These are phyloP conservation scores for Acrobeloides nanus DNA, from an alignment of 2,888 invertebrate species.

Conservation along the genomic window DNA sequence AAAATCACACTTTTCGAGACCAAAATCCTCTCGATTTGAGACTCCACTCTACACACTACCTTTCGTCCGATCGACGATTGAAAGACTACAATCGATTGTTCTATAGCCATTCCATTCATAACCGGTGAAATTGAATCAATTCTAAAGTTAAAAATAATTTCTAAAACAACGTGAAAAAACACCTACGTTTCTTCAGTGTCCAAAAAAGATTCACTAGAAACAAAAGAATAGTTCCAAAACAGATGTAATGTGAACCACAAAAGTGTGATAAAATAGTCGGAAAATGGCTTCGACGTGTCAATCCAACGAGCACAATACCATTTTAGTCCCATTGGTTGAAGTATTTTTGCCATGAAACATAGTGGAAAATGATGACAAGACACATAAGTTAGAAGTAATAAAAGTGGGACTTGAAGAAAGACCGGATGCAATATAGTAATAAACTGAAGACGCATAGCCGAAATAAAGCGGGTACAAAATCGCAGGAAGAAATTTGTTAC, in stretches of 20 bases:
- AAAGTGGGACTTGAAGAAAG: conserved; percentile 31
- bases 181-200: conserved; percentile 39
- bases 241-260: conserved; percentile 25
- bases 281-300: no score
- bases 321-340: conserved; percentile 18
- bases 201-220: conserved; percentile 11
- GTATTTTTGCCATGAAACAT: conserved; percentile 18
- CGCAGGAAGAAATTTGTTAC: conserved; percentile 35
- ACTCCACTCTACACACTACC: conserved; percentile 11
- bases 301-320: conserved; percentile 14
- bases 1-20: no score
- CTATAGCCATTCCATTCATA: conserved; percentile 39
- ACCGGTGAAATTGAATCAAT: conserved; percentile 48
- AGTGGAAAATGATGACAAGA: conserved; percentile 26
- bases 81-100: conserved; percentile 45
- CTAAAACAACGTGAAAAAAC: conserved; percentile 1
- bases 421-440: conserved; percentile 37
- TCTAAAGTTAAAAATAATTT: conserved; percentile 20
- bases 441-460: conserved; percentile 34
- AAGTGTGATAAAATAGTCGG: conserved; percentile 18
- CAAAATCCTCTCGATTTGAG: not conserved
- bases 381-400: conserved; percentile 31
- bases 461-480: conserved; percentile 37
- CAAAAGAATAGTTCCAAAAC: conserved; percentile 21
- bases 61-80: conserved; percentile 27